Base-by-base conservation (phyloP, 2,113 vertebrate species). In the Chloropsis hardwickii region DNA sequence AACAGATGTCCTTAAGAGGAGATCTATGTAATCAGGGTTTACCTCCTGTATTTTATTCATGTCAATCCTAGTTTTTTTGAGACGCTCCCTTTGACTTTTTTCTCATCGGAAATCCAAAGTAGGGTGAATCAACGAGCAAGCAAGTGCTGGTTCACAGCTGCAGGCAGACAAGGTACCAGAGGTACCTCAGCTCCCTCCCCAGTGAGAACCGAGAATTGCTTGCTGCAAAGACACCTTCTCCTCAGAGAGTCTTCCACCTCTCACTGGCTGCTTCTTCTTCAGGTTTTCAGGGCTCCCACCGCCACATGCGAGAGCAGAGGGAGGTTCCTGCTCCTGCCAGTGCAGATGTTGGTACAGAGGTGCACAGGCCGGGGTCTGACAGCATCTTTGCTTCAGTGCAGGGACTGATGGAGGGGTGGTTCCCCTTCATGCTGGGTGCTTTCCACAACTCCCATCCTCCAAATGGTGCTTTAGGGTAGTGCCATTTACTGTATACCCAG, bases 221-320 rank as follows among this genome's bases (percentile, higher is more conserved):
- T 42, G 14, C 57, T 61, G 40, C 12, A 2, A 4, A 64, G 50
- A n/a, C 54, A 21, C 8, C 1, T 2, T 14, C 12, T 37, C 22
- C 35, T 45, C 2, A 2, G 47, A 67, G 6, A 13, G 24, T 42
- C 23, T 61, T 64, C 39, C 35, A 33, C 15, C 8, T 24, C 37
- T n/a, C 1, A 3, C 14, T 18, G 9, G 0, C 62, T 76, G 33
- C 27, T 72, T 27, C 77, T 48, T 31, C n/a, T 39, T 33, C 0
- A 3, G 13, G 12, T 44, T 67, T 45, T 15, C 42, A 76, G 37
- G 39, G 33, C 8, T 82, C 12, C 21, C 1, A 9, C 35, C 1
- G 2, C 18, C 33, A 33, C 1, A 0, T 10, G 15, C 50, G 70
- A 28, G 23, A 48, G 16, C 16, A 35, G 70, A 76, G 10, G 23